Percentiles rank a stretch among this genome's conserved stretches.
phyloP scores from a whole-genome alignment of 2,888 invertebrate genomes.

The Meta bourneti region DNA sequence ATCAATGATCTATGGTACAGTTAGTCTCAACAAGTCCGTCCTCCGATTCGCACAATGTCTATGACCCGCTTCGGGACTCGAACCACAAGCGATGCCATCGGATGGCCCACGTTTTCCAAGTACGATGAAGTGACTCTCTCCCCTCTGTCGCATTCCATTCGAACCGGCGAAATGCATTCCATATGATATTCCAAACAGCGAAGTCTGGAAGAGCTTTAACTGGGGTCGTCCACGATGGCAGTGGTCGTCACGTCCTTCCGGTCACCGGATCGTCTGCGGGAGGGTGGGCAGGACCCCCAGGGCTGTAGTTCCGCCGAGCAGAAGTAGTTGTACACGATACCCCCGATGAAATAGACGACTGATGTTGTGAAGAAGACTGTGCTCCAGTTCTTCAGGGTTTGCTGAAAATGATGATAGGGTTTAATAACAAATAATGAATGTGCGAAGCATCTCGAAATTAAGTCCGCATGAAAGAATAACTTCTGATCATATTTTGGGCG shows the following conservation, averaged over 20 bases:
- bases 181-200: too few species aligned
- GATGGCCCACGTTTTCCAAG: too few species aligned
- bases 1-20: too few species aligned
- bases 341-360: conserved; percentile 86
- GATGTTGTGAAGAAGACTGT: conserved; percentile 88
- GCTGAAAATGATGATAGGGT: conserved; percentile 30
- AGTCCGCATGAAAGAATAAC: too few species aligned
- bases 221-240: not conserved
- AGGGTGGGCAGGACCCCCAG: conserved; percentile 82
- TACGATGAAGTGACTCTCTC: too few species aligned
- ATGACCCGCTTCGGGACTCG: too few species aligned
- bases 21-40: too few species aligned
- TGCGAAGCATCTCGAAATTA: not conserved
- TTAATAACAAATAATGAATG: not conserved
- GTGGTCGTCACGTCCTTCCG: not conserved
- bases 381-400: conserved; percentile 85
- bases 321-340: conserved; percentile 86
- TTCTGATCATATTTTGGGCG: too few species aligned
- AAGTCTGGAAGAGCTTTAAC: not conserved
- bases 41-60: too few species aligned
- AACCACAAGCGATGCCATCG: too few species aligned
- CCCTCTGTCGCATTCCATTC: too few species aligned
- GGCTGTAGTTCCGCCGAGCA: conserved; percentile 86
- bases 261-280: not conserved
- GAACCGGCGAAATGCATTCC: too few species aligned